Base-by-base conservation (phyloP, 2,888 invertebrate species). In the Acanthopleura granulata region DNA sequence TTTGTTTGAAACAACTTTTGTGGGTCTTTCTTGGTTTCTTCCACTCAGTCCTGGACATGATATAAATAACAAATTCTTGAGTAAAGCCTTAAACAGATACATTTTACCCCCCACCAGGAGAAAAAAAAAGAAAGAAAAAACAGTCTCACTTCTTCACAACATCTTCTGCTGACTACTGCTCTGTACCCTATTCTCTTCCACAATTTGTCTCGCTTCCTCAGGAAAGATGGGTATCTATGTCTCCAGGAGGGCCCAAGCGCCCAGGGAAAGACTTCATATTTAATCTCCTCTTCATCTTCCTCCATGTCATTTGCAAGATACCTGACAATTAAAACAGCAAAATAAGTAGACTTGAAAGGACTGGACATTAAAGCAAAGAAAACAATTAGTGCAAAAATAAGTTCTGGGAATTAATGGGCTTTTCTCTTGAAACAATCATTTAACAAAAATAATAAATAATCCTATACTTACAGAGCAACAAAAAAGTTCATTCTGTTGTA, bases 301-400 rank as follows among this genome's bases (percentile, higher is more conserved):
- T 93, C 93, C 89, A 93, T 91, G 79, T 93, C 93, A 86, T 93
- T 92, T 15, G 93, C 93, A 74, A 93, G 83, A 81, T 90, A 91
- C 77, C 92, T 92, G 78, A 16, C 74, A 77, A 77, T 22, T 22
- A 25, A 25, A 16, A 69, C 14, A 25, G 3, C n/a, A 14, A 51
- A 18, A 9, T 40, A 40, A 6, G 9, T 40, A 40, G 3, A 40
- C 40, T 40, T 40, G 40, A 40, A 9, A 40, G 40, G 40, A 9
- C 4, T 40, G 40, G 40, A 40, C 40, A 3, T 9, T 6, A 6
- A 40, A 40, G 9, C 4, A 40, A 40, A 40, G 40, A 40, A 40
- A 40, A 40, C 40, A 40, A 40, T 40, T 6, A 40, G 3, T 40
- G 4, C 40, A 40, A 40, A 40, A 6, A 40, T 9, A 6, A 40